Evolutionary conservation across 2,113 vertebrate genomes (phyloP), one percentile per base, ranked within the genome.

Genomic region (Scomber scombrus): DNA sequence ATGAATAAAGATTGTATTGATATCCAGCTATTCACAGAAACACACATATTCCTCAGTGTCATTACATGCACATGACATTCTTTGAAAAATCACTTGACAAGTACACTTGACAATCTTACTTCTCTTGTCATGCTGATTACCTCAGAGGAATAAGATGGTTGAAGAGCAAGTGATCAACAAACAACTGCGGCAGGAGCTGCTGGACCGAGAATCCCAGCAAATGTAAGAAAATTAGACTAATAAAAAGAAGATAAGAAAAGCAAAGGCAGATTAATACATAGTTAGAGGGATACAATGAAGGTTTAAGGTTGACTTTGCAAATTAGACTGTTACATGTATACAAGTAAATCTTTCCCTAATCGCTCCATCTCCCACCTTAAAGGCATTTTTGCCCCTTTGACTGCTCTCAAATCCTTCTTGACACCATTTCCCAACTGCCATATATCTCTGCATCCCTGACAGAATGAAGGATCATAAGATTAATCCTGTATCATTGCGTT

Each of bases 81-180:
- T 55, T 18, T 13, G 3, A 31, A 43, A 56, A 47, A 60, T 66
- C 15, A n/a, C n/a, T n/a, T n/a, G 11, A 43, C 1, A 29, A 7
- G 9, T 13, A 10, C 11, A 50, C 29, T 47, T 50, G 3, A n/a
- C n/a, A n/a, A 23, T 70, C 3, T 3, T 45, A 13, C 15, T 11
- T 73, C 5, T 66, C 2, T 47, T 70, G 29, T 72, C 26, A 56
- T 71, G 43, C 47, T 92, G 40, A 90, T 90, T 78, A 94, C 51
- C 15, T 72, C 40, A 89, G 88, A 84, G 57, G 46, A 78, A 8
- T 40, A 86, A 77, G 75, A 71, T 95, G 86, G 90, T 93, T 0
- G 96, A 96, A 0, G 96, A 98, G 19, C 95, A 96, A 21, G 95
- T 96, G 61, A 93, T 98, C 82, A 98, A 97, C 88, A 95, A 92